phyloP scores from a whole-genome alignment of 2,888 invertebrate species.

The Apomyelois bistriatella region DNA sequence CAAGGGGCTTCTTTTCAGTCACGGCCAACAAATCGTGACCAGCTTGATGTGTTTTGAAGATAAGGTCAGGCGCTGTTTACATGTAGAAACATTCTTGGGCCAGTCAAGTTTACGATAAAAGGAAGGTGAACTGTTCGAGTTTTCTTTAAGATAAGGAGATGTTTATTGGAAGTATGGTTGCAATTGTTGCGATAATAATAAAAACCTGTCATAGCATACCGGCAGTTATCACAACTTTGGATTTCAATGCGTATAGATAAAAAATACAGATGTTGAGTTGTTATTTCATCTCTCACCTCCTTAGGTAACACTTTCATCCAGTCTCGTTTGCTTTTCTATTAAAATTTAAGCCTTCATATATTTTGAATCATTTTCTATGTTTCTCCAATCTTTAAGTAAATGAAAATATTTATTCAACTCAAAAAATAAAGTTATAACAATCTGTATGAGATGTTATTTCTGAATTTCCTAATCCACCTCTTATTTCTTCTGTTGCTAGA shows the following conservation, averaged over 20 bases:
- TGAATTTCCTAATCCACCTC: no score
- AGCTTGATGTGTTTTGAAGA: conserved; percentile 58
- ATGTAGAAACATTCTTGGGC: conserved; percentile 38
- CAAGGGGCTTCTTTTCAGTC: conserved; percentile 51
- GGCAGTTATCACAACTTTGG: not conserved
- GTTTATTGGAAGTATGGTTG: conserved; percentile 21
- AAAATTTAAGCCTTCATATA: no score
- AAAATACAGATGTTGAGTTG: not conserved
- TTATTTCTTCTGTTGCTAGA: no score
- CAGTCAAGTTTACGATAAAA: conserved; percentile 33
- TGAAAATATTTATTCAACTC: no score
- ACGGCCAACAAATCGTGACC: conserved; percentile 67
- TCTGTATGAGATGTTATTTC: no score
- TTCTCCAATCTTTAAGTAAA: no score
- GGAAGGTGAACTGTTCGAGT: conserved; percentile 33
- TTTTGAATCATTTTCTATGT: no score
- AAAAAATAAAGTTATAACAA: no score
- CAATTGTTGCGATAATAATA: not conserved
- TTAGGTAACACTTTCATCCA: no score
- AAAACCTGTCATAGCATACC: not conserved
- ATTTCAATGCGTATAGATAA: not conserved
- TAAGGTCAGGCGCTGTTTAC: conserved; percentile 61
- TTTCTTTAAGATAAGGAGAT: conserved; percentile 26
- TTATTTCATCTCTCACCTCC: no score
- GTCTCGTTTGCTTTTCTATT: no score